A percentile compares a stretch with the other conserved stretches of the same genome.
These are phyloP conservation scores for Drosophila melanogaster DNA, from an alignment of 1,140 invertebrate species.

Conservation along the genomic window DNA sequence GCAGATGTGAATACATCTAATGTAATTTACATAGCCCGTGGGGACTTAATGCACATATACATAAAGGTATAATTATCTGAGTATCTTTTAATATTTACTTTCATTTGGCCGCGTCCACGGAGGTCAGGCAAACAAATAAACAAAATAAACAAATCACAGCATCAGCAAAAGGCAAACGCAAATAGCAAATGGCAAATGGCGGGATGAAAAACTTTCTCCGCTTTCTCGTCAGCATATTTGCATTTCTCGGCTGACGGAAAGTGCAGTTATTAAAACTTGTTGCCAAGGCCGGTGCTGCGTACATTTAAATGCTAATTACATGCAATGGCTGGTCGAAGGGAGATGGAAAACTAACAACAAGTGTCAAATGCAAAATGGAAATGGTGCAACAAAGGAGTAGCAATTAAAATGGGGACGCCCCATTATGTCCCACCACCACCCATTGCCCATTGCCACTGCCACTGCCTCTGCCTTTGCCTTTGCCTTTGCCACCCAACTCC, in stretches of 20 bases:
- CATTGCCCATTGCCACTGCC: not conserved
- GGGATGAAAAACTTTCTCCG: conserved; percentile 18
- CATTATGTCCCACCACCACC: no score
- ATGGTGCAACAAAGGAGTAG: conserved; percentile 50
- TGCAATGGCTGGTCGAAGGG: conserved; percentile 28
- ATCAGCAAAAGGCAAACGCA: conserved; percentile 26
- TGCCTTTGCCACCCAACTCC: not conserved
- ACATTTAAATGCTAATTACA: conserved; percentile 72
- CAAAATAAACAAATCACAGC: conserved; percentile 28
- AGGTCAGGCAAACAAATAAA: conserved; percentile 53
- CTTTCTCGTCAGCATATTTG: conserved; percentile 26
- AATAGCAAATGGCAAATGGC: conserved; percentile 19
- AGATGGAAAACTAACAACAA: conserved; percentile 19
- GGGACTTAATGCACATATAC: no score
- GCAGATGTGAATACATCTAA: no score
- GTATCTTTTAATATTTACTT: conserved; percentile 53
- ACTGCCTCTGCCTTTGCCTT: no score
- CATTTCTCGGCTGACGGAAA: conserved; percentile 20
- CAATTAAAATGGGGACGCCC: conserved; percentile 40
- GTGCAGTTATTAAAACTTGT: conserved; percentile 69
- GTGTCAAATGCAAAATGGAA: conserved; percentile 20
- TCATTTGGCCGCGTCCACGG: conserved; percentile 51
- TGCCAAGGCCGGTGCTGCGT: conserved; percentile 16
- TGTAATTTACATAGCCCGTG: no score
- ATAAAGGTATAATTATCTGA: conserved; percentile 28